Conservation (phyloP, 2,797 vertebrate species). For the Pygocentrus nattereri region DNA sequence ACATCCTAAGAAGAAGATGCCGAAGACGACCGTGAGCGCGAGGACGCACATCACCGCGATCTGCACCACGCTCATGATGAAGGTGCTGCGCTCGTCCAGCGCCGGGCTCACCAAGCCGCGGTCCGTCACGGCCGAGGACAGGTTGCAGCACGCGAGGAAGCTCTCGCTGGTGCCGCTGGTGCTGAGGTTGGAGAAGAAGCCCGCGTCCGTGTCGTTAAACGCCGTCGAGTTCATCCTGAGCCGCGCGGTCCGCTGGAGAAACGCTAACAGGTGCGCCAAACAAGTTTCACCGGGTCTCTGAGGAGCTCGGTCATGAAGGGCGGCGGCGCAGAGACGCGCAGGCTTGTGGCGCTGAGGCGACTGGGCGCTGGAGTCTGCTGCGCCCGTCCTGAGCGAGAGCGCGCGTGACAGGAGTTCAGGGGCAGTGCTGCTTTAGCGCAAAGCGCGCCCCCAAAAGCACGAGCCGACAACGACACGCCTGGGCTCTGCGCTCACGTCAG, state of each 20-base stretch:
- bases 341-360: background rate
- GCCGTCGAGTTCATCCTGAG: slow-evolving; percentile 82
- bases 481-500: background rate
- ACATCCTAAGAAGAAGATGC: slow-evolving; percentile 97
- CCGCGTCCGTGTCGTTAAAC: slow-evolving; percentile 84
- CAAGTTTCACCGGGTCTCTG: background rate
- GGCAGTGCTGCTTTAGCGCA: slow-evolving; percentile 1
- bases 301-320: background rate
- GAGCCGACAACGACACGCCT: background rate
- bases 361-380: too few relatives aligned
- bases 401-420: background rate
- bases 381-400: background rate
- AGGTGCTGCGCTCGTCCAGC: slow-evolving; percentile 90
- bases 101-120: slow-evolving; percentile 82
- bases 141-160: slow-evolving; percentile 85
- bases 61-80: slow-evolving; percentile 94
- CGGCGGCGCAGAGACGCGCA: background rate
- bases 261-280: background rate
- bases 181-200: slow-evolving; percentile 83
- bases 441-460: slow-evolving; percentile 50
- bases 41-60: slow-evolving; percentile 98
- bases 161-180: slow-evolving; percentile 79
- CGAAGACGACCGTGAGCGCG: slow-evolving; percentile 96
- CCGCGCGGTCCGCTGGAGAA: slow-evolving; percentile 31
- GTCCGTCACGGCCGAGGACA: slow-evolving; percentile 90